Evolutionary conservation across 2,797 vertebrate species (phyloP).

Genomic region (Vespertilio murinus): DNA sequence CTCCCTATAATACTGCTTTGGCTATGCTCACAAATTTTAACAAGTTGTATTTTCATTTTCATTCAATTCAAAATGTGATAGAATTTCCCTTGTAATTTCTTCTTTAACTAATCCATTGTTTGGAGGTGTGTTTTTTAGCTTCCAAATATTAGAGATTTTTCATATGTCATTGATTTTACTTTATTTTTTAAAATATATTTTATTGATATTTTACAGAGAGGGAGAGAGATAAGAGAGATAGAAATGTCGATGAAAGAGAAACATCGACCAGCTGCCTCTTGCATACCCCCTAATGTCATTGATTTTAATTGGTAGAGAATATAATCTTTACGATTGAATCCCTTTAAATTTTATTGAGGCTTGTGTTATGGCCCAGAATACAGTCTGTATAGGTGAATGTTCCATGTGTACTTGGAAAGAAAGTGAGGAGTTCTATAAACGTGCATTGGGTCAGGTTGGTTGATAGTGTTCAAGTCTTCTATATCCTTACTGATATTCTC

Average conservation of each 20-base stretch:
- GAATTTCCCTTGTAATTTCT: neutral
- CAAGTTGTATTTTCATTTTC: neutral
- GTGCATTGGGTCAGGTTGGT: neutral
- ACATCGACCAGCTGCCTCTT: too few species aligned
- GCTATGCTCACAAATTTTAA: neutral
- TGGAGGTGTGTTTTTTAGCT: neutral
- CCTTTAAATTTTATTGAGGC: neutral
- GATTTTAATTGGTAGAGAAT: constrained; percentile 18
- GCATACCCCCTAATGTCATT: too few species aligned
- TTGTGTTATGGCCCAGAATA: neutral
- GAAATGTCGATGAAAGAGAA: too few species aligned
- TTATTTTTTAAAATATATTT: too few species aligned
- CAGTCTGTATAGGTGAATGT: neutral
- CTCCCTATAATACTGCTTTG: neutral
- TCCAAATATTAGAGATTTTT: neutral
- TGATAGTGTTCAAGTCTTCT: neutral
- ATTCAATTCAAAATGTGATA: neutral
- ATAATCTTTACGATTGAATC: neutral
- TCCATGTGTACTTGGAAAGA: neutral
- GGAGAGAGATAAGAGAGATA: too few species aligned
- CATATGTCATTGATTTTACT: neutral
- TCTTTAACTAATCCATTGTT: neutral
- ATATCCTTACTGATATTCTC: neutral
- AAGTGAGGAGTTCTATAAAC: neutral
- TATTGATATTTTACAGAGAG: too few species aligned